These are phyloP conservation scores for Nibea coibor DNA, from an alignment of 2,113 vertebrate genomes.

Conservation along the genomic window DNA sequence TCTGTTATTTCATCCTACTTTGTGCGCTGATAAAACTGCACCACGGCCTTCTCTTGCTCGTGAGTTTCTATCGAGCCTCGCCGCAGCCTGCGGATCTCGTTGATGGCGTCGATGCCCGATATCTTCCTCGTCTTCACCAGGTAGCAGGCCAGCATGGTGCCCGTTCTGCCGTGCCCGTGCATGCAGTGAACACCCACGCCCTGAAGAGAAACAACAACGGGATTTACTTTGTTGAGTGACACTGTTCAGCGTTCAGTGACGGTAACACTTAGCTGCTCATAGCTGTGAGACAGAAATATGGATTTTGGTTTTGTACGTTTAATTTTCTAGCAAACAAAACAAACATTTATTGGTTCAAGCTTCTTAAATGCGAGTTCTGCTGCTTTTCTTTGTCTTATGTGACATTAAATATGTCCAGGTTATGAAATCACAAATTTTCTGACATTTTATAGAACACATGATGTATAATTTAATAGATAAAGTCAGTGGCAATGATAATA, in stretches of 20 bases:
- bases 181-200: conserved; percentile 92
- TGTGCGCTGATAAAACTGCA: conserved; percentile 89
- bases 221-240: neutral
- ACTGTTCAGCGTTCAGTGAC: too few relatives aligned
- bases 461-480: neutral
- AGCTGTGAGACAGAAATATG: neutral
- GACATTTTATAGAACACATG: neutral
- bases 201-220: conserved; percentile 69
- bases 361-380: too few relatives aligned
- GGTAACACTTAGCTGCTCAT: neutral
- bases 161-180: conserved; percentile 91
- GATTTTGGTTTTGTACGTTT: neutral
- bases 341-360: too few relatives aligned
- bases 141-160: conserved; percentile 97
- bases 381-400: neutral
- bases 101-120: conserved; percentile 85
- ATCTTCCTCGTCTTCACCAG: conserved; percentile 86
- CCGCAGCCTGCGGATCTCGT: conserved; percentile 88
- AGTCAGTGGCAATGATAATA: neutral
- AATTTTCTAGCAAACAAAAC: too few relatives aligned
- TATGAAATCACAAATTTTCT: neutral
- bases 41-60: conserved; percentile 91
- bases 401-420: neutral
- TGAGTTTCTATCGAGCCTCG: conserved; percentile 91
- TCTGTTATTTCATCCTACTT: conserved; percentile 37